phyloP scores from a whole-genome alignment of 2,797 vertebrate species.

The Lophura swinhoii region DNA sequence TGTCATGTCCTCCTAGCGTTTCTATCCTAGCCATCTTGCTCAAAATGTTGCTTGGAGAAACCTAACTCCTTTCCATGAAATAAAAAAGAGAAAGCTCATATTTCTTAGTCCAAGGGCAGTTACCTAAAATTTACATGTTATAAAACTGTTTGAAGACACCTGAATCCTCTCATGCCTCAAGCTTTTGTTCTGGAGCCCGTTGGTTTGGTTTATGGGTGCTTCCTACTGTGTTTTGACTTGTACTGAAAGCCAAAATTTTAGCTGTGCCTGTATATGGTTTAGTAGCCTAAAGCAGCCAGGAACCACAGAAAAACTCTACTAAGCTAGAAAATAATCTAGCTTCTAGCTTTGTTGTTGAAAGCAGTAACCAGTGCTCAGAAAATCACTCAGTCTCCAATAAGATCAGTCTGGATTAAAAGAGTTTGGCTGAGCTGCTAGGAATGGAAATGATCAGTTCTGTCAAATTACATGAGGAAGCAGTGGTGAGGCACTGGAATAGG shows the following conservation, averaged over 20 bases:
- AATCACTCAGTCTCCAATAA: neutral
- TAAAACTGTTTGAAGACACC: neutral
- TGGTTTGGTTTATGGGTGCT: neutral
- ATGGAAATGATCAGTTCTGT: neutral
- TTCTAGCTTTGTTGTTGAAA: neutral
- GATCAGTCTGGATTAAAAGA: neutral
- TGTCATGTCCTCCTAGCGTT: neutral
- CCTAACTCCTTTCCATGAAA: neutral
- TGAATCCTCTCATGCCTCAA: neutral
- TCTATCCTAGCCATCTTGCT: neutral
- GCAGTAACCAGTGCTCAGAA: neutral
- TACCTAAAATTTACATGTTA: neutral
- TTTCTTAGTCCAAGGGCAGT: neutral
- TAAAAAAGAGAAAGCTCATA: accelerated
- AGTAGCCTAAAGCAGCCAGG: neutral
- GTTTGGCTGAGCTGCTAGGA: neutral
- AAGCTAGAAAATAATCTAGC: neutral
- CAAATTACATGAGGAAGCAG: neutral
- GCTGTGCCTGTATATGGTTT: neutral
- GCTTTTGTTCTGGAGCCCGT: neutral
- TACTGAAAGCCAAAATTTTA: neutral
- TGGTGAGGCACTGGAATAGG: too few relatives aligned
- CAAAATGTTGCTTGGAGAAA: neutral
- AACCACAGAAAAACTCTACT: neutral
- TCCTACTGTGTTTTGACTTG: neutral